Evolutionary conservation across 2,888 invertebrate species (phyloP).

Genomic region (Oscheius onirici): DNA sequence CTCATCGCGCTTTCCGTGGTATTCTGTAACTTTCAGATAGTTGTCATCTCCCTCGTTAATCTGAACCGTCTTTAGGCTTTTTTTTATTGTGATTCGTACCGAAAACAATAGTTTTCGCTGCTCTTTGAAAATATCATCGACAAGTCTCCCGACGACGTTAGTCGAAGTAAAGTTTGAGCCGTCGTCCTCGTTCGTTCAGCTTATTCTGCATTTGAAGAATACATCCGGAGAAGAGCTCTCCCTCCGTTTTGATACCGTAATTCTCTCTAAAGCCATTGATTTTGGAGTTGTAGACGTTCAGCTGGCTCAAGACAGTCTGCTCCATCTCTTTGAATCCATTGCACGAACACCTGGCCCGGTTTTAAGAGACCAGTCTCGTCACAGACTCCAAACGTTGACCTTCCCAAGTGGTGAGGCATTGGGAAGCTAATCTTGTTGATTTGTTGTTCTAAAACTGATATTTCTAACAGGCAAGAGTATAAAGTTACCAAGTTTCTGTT

Average conservation of each 20-base stretch:
- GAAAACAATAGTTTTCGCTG: not conserved
- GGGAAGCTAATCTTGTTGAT: constrained; percentile 9
- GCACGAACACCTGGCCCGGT: constrained; percentile 5
- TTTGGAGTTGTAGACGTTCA: too few relatives aligned
- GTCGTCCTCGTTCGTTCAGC: too few relatives aligned
- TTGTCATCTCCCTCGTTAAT: not conserved
- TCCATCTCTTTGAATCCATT: not conserved
- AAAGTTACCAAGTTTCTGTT: too few relatives aligned
- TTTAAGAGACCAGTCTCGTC: constrained; percentile 10
- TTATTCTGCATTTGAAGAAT: too few relatives aligned
- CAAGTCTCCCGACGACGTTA: not conserved
- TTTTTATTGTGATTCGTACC: not conserved
- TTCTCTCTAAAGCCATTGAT: too few relatives aligned
- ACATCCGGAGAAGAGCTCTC: too few relatives aligned
- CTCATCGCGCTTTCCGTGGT: not conserved
- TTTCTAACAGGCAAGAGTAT: too few relatives aligned
- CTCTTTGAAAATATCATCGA: not conserved
- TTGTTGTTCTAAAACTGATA: not conserved
- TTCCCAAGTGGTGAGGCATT: not conserved
- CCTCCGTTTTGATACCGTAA: too few relatives aligned
- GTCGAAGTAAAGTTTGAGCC: not conserved
- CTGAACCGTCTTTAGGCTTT: not conserved
- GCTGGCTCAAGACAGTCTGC: too few relatives aligned
- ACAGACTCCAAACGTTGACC: not conserved
- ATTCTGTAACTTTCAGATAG: not conserved